Evolutionary conservation across 1,140 invertebrate species (phyloP), one percentile per base, ranked within the genome.

Genomic region (Achroia grisella): DNA sequence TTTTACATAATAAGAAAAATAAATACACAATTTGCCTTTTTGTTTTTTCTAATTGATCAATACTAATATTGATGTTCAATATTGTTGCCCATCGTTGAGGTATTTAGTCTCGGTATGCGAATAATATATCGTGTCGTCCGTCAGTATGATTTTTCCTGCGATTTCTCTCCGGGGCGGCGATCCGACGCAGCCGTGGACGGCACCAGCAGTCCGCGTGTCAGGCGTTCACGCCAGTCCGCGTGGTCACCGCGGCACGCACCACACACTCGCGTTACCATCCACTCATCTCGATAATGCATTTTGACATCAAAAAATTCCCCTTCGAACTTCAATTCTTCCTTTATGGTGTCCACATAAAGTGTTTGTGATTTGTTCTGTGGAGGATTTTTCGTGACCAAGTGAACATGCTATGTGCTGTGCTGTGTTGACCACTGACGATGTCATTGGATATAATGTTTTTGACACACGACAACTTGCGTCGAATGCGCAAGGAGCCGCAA

Each of bases 401-500:
- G 45, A 44, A 36, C 13, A 23, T 23, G 17, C 17, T 44, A 42
- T 52, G 51, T 54, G 44, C 39, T 44, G 51, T 62, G 56, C 41
- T 30, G 10, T 37, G 36, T 47, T 56, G 40, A 44, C 23, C 10
- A 15, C 6, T 41, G 42, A 76, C 44, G 39, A 83, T 86, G 82
- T 79, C 79, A 39, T 50, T 80, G 60, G 82, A 83, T 76, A 83
- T 83, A 44, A 87, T 87, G 86, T 86, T 87, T 78, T 76, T 87
- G 60, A 86, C 83, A 10, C 83, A 87, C 44, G 86, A 87, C 56
- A 87, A 87, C 55, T 56, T 87, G 67, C 74, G 83, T 33, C 76
- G 78, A 10, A 68, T 80, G 65, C 82, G 84, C 49, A 86, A 82
- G 58, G 79, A 85, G 44, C 84, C 82, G 13, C 62, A 62, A 30